These are phyloP conservation scores for Alexandromys fortis DNA, from an alignment of 2,113 vertebrate species.

Conservation along the genomic window DNA sequence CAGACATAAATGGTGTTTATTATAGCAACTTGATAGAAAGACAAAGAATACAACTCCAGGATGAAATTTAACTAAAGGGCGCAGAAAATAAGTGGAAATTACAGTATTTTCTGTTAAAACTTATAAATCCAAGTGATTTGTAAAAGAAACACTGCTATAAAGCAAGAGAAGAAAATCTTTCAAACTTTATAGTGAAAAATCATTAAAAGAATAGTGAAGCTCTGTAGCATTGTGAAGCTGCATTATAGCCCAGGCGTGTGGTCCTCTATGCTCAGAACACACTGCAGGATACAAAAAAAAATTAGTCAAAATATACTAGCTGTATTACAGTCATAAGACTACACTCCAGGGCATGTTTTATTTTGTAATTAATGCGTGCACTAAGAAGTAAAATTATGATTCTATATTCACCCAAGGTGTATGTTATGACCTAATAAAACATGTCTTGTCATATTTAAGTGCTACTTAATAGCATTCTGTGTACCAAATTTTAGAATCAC, in stretches of 20 bases:
- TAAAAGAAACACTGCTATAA: conserved; percentile 59
- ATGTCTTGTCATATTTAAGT: conserved; percentile 46
- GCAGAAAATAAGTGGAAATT: conserved; percentile 13
- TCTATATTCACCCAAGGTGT: conserved; percentile 60
- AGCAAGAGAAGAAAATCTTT: conserved; percentile 48
- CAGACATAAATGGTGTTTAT: conserved; percentile 53
- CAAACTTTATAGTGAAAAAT: conserved; percentile 1
- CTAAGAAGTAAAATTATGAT: conserved; percentile 66
- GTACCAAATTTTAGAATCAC: conserved; percentile 50
- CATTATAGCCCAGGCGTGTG: neutral
- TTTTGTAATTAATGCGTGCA: conserved; percentile 71
- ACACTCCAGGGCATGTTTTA: conserved; percentile 70
- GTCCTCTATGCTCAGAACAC: conserved; percentile 28
- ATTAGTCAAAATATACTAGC: conserved; percentile 54
- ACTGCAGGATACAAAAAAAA: conserved; percentile 56
- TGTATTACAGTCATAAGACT: conserved; percentile 34
- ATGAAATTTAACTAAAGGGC: conserved; percentile 30
- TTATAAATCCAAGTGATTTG: conserved; percentile 17
- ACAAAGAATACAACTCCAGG: conserved; percentile 8
- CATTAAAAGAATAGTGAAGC: neutral
- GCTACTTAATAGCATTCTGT: conserved; percentile 23
- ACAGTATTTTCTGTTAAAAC: conserved; percentile 38
- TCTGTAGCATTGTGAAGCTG: neutral
- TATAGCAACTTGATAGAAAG: conserved; percentile 48
- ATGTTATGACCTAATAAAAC: conserved; percentile 68